phyloP scores from a whole-genome alignment of 2,797 vertebrate genomes.

The Poliocrania exsul region DNA sequence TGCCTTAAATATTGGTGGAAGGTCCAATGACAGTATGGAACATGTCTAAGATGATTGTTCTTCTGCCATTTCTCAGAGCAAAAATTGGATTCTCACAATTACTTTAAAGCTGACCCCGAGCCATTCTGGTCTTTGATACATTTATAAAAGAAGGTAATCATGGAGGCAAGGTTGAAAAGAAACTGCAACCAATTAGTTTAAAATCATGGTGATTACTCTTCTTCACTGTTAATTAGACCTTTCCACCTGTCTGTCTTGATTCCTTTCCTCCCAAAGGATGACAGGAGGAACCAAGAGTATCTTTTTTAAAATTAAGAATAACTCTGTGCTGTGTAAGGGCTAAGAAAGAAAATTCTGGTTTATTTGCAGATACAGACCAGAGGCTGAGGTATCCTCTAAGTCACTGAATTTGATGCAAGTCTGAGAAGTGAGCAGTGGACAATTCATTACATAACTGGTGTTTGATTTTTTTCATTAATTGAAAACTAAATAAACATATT shows the following conservation, averaged over 20 bases:
- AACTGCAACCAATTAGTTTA: not conserved
- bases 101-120: not conserved
- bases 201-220: not conserved
- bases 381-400: not conserved
- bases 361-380: not conserved
- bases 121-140: not conserved
- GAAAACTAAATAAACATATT: not conserved
- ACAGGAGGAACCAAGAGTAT: not conserved
- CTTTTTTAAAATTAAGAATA: not conserved
- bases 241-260: not conserved
- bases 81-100: not conserved
- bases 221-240: not conserved
- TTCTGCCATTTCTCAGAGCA: not conserved
- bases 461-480: not conserved
- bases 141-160: not conserved
- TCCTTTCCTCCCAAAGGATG: not conserved
- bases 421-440: not conserved
- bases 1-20: not conserved
- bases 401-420: not conserved
- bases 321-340: not conserved
- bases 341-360: not conserved
- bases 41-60: not conserved
- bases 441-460: not conserved
- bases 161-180: not conserved
- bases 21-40: not conserved